Percentiles rank a stretch among this genome's conserved stretches.
Evolutionary conservation across 2,113 vertebrate species (phyloP).

Genomic region (Piprites chloris): DNA sequence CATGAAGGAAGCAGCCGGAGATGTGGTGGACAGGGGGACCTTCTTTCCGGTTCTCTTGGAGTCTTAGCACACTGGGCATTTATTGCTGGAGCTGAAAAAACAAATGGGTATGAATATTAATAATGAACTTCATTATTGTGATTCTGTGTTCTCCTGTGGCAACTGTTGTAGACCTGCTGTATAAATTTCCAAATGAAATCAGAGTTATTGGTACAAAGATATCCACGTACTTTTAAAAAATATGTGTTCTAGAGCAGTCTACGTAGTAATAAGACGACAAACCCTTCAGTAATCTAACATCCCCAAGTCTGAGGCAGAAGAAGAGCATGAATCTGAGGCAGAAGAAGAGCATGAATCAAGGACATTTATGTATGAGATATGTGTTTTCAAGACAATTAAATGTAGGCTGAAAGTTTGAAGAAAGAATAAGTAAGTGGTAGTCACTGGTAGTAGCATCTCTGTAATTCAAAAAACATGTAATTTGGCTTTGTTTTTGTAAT

Average conservation of each 20-base stretch:
- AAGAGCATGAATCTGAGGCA: neutral
- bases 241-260: neutral
- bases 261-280: neutral
- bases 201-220: neutral
- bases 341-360: neutral
- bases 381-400: neutral
- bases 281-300: neutral
- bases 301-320: neutral
- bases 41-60: conserved; percentile 90
- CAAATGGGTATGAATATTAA: conserved; percentile 75
- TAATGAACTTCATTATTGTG: neutral
- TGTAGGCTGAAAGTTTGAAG: neutral
- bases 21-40: conserved; percentile 95
- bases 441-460: neutral
- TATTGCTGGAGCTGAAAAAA: conserved; percentile 77
- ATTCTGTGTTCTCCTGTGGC: neutral
- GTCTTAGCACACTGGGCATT: conserved; percentile 92
- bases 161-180: neutral
- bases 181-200: neutral
- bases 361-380: neutral
- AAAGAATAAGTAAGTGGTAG: neutral
- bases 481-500: neutral
- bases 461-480: fast-evolving
- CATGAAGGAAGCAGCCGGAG: conserved; percentile 88
- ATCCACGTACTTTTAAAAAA: neutral